These are phyloP conservation scores for Drosophila nannoptera DNA, from an alignment of 1,140 invertebrate species.

Conservation along the genomic window DNA sequence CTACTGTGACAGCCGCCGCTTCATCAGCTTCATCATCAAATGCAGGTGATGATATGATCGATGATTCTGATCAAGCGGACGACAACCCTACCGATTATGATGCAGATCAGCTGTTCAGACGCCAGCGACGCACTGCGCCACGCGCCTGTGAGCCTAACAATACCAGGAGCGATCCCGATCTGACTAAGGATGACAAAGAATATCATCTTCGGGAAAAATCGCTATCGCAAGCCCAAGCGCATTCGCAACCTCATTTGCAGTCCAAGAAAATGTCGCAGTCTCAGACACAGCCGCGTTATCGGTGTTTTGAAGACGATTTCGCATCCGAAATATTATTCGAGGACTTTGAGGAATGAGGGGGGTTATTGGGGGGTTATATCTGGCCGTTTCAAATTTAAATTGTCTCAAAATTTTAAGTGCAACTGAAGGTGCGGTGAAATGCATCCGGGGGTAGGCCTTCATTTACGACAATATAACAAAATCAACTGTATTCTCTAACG, in stretches of 20 bases:
- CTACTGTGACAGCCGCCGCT: not conserved
- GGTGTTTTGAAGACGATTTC: constrained; percentile 51
- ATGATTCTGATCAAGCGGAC: constrained; percentile 3
- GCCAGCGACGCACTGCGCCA: constrained; percentile 39
- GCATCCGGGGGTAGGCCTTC: no score
- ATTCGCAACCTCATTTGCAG: not conserved
- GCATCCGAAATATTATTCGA: constrained; percentile 53
- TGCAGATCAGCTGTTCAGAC: constrained; percentile 10
- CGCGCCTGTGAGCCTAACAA: constrained; percentile 38
- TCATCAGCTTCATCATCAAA: not conserved
- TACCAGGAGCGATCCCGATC: not conserved
- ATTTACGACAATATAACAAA: not conserved
- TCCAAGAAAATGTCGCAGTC: constrained; percentile 1
- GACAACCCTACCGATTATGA: constrained; percentile 20
- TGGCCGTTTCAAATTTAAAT: not conserved
- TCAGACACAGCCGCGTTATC: constrained; percentile 13
- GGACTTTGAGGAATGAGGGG: constrained; percentile 21
- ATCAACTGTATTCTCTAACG: not conserved
- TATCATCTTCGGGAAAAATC: not conserved
- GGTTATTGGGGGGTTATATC: not conserved
- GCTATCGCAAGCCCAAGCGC: not conserved
- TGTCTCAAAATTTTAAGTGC: not conserved
- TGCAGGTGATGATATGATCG: not conserved
- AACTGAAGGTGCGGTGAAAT: not conserved
- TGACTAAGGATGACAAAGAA: not conserved